These are phyloP conservation scores for Zaprionus tsacasi DNA, from an alignment of 1,140 invertebrate species.

Conservation along the genomic window DNA sequence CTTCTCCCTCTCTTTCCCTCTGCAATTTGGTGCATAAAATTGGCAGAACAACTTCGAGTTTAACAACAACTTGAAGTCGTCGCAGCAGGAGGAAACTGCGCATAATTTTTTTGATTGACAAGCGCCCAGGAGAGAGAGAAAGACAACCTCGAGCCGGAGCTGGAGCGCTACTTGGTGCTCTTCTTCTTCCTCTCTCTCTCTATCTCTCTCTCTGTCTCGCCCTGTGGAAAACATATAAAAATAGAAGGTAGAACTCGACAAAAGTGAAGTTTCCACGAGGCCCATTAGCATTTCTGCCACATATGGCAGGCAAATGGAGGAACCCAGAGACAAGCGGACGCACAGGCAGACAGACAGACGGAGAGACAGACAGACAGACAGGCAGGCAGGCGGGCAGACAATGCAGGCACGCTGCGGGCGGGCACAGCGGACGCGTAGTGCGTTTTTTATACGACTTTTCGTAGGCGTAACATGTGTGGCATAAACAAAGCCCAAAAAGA, in stretches of 20 bases:
- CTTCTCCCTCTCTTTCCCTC: background rate
- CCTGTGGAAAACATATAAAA: slow-evolving; percentile 45
- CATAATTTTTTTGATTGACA: slow-evolving; percentile 49
- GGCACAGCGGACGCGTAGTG: slow-evolving; percentile 23
- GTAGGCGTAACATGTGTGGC: slow-evolving; percentile 60
- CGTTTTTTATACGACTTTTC: slow-evolving; percentile 54
- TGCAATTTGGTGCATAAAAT: slow-evolving; percentile 43
- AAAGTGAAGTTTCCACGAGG: slow-evolving; percentile 44
- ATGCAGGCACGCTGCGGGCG: slow-evolving; percentile 10
- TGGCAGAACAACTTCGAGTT: slow-evolving; percentile 23
- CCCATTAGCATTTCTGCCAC: slow-evolving; percentile 58
- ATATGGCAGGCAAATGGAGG: slow-evolving; percentile 56
- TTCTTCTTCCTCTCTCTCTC: too few relatives aligned
- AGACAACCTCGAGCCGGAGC: slow-evolving; percentile 1
- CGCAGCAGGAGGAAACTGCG: slow-evolving; percentile 8
- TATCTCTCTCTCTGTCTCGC: too few relatives aligned
- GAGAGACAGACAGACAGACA: slow-evolving; percentile 15
- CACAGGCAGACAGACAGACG: slow-evolving; percentile 14
- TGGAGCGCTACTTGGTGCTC: background rate
- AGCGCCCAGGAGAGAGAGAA: slow-evolving; percentile 28
- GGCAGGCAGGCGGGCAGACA: background rate
- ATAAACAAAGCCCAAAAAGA: slow-evolving; percentile 48
- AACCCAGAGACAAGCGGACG: slow-evolving; percentile 30
- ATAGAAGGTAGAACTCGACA: slow-evolving; percentile 48
- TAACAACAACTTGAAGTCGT: slow-evolving; percentile 13